A percentile compares a stretch with the other conserved stretches of the same genome.
These are phyloP conservation scores for Trachelipus rathkii DNA, from an alignment of 1,140 invertebrate species.

Conservation along the genomic window DNA sequence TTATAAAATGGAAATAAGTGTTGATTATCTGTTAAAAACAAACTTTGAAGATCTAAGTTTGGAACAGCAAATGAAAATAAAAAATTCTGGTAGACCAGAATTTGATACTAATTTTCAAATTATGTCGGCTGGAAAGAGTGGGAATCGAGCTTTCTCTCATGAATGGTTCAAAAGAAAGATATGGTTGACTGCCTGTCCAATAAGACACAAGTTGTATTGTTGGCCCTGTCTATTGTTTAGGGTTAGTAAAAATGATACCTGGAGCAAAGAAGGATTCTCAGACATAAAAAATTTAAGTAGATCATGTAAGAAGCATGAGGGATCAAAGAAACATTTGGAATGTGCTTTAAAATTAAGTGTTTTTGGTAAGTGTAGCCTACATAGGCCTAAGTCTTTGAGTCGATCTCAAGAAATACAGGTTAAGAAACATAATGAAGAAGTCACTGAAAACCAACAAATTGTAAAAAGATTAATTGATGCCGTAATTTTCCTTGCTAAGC, in stretches of 20 bases:
- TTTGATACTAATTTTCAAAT: background rate
- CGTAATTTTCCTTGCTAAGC: background rate
- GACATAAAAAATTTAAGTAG: background rate
- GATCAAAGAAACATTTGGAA: background rate
- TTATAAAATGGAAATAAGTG: background rate
- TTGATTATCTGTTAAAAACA: background rate
- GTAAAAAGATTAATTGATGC: background rate
- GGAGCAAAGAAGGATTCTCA: background rate
- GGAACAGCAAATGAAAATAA: background rate
- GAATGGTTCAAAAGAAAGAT: background rate
- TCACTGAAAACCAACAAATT: background rate
- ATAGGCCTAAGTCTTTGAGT: background rate
- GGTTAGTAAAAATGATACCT: background rate
- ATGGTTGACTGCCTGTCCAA: background rate
- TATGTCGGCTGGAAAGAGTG: background rate
- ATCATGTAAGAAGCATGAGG: background rate
- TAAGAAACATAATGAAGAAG: background rate
- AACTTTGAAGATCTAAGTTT: background rate
- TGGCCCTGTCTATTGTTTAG: background rate
- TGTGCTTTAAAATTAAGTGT: background rate
- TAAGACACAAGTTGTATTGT: background rate
- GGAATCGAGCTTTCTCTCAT: background rate
- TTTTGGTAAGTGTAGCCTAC: background rate
- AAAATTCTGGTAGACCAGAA: background rate
- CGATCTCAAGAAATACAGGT: background rate